A percentile compares a stretch with the other conserved stretches of the same genome.
These are phyloP conservation scores for Eptatretus burgeri DNA, from an alignment of 2,113 vertebrate species.

Conservation along the genomic window DNA sequence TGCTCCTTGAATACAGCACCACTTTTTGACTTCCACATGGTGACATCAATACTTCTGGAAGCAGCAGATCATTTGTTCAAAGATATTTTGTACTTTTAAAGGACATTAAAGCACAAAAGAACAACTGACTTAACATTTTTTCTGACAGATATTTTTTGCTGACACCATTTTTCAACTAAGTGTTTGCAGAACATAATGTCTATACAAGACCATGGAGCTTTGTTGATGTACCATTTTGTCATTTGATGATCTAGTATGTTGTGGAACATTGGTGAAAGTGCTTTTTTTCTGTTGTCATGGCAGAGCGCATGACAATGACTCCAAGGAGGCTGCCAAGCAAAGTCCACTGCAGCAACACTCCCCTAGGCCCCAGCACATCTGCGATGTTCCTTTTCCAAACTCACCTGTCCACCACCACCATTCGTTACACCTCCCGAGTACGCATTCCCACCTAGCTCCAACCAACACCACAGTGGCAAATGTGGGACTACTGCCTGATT, in stretches of 20 bases:
- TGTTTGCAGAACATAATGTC: too few relatives aligned
- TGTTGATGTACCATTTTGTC: neutral
- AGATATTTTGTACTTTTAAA: too few relatives aligned
- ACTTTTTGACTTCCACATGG: too few relatives aligned
- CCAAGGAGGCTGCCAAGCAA: constrained; percentile 1
- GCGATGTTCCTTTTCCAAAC: neutral
- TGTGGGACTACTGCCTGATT: neutral
- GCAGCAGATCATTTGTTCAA: too few relatives aligned
- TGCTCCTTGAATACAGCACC: too few relatives aligned
- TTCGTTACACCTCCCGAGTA: neutral
- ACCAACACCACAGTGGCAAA: neutral
- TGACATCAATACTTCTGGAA: too few relatives aligned
- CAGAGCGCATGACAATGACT: constrained; percentile 4
- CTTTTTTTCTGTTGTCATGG: neutral
- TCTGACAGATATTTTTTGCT: too few relatives aligned
- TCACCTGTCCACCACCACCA: constrained; percentile 1
- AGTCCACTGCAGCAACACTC: constrained; percentile 5
- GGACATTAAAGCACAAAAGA: too few relatives aligned
- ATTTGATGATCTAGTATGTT: neutral
- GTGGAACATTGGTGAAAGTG: neutral
- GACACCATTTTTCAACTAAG: too few relatives aligned
- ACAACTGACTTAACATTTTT: too few relatives aligned
- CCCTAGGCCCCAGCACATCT: neutral
- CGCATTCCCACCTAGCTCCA: neutral
- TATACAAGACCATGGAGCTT: neutral